Base-by-base conservation (phyloP, 2,113 vertebrate species). In the Podiceps cristatus region DNA sequence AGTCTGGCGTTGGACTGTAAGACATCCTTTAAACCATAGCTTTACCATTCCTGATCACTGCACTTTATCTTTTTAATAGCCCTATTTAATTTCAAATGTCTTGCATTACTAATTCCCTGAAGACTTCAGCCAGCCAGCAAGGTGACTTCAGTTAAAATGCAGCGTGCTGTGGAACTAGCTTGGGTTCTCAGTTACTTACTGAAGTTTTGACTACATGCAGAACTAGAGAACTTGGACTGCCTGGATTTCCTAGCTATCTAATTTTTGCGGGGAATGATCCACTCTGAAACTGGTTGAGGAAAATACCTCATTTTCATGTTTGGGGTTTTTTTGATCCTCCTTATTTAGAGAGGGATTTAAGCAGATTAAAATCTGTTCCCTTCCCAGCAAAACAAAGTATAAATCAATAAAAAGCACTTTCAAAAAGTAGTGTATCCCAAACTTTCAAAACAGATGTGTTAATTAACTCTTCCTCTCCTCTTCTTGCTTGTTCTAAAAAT, bases 401-500 rank as follows among this genome's bases (percentile, higher is more conserved):
- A 88, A 73, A 92, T 95, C 50, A 83, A 29, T 88, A 68, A 71
- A 89, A 86, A 88, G 4, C n/a, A 33, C n/a, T 93, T 86, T 44
- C 25, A 74, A 67, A 74, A 91, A 52, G 8, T 6, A 60, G 17
- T n/a, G 3, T 56, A 62, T 76, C 74, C 83, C 56, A 90, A 79
- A 62, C 35, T 90, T 90, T 92, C 59, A 66, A 92, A 88, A 69
- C 49, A 88, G 44, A 94, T 73, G 47, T 16, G n/a, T 77, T 84
- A 95, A 88, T 97, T 88, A 90, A 79, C 42, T 90, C 49, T 72
- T 86, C 42, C 33, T 91, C 31, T 96, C 33, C 19, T 58, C 33
- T 18, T 79, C 20, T 93, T 91, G 59, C 49, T 85, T 81, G 55
- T 50, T 79, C 83, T 94, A 91, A 86, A 86, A 92, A 63, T 76